These are phyloP conservation scores for Pterois miles DNA, from an alignment of 2,797 vertebrate species.

Conservation along the genomic window DNA sequence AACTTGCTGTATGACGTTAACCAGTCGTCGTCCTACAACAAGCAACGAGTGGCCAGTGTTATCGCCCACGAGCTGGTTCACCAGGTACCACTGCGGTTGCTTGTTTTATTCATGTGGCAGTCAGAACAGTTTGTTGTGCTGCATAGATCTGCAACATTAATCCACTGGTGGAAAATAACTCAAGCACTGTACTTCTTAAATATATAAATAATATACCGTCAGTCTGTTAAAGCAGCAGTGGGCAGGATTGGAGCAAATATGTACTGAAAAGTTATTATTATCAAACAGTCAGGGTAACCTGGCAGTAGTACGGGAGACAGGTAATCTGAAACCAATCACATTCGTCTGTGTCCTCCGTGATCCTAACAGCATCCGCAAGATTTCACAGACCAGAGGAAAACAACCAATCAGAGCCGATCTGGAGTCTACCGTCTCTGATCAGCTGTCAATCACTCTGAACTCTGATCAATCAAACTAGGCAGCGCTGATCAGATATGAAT, in stretches of 20 bases:
- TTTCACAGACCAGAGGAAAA: too few species aligned
- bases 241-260: too few species aligned
- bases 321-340: too few species aligned
- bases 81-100: constrained; percentile 86
- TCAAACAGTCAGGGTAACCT: fast-evolving
- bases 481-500: too few species aligned
- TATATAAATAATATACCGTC: background rate
- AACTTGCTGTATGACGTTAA: constrained; percentile 91
- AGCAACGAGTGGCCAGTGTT: constrained; percentile 91
- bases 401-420: too few species aligned
- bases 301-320: too few species aligned
- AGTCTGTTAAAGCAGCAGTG: background rate
- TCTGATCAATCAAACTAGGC: too few species aligned
- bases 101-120: background rate
- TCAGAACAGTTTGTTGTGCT: background rate
- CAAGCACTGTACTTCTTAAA: background rate
- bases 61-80: constrained; percentile 95
- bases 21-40: constrained; percentile 90
- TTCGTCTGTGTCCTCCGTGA: too few species aligned
- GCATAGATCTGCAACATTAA: background rate
- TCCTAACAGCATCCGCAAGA: too few species aligned
- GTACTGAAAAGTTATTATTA: too few species aligned
- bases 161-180: background rate
- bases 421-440: too few species aligned
- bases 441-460: too few species aligned